Percentiles rank a stretch among this genome's conserved stretches.
Conservation (phyloP, 2,888 invertebrate species). For the Platerodrilus igneus region DNA sequence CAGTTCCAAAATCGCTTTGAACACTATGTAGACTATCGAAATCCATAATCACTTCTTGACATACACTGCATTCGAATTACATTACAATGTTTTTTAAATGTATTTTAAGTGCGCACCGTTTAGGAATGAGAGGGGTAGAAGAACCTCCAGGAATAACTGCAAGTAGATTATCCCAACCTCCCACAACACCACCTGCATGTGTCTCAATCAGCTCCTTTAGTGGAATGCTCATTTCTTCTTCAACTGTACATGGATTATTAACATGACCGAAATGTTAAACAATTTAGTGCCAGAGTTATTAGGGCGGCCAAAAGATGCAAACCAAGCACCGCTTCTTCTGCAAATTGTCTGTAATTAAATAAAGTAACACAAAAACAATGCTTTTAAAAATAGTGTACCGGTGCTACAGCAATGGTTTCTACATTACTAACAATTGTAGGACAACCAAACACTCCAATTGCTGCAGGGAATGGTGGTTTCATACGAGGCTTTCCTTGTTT, state of each 20-base stretch:
- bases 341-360: constrained; percentile 70
- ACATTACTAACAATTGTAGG: constrained; percentile 99
- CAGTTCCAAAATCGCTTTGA: constrained; percentile 95
- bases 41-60: constrained; percentile 94
- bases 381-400: constrained; percentile 53
- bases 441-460: constrained; percentile 96
- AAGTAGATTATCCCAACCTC: constrained; percentile 98
- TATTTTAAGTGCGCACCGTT: too few relatives aligned
- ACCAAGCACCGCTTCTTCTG: constrained; percentile 94
- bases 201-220: constrained; percentile 90
- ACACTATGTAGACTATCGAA: constrained; percentile 93
- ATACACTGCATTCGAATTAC: constrained; percentile 74
- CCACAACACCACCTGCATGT: constrained; percentile 93
- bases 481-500: constrained; percentile 96
- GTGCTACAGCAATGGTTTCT: constrained; percentile 95
- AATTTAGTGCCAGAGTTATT: constrained; percentile 97
- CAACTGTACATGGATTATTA: constrained; percentile 95
- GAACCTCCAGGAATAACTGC: constrained; percentile 98
- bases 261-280: constrained; percentile 99
- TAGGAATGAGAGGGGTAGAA: constrained; percentile 95
- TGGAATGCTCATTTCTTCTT: constrained; percentile 98
- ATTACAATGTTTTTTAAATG: too few relatives aligned
- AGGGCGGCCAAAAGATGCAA: constrained; percentile 89
- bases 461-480: constrained; percentile 99
- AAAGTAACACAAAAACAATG: constrained; percentile 9